These are phyloP conservation scores for Salvator merianae DNA, from an alignment of 2,113 vertebrate species.

Conservation along the genomic window DNA sequence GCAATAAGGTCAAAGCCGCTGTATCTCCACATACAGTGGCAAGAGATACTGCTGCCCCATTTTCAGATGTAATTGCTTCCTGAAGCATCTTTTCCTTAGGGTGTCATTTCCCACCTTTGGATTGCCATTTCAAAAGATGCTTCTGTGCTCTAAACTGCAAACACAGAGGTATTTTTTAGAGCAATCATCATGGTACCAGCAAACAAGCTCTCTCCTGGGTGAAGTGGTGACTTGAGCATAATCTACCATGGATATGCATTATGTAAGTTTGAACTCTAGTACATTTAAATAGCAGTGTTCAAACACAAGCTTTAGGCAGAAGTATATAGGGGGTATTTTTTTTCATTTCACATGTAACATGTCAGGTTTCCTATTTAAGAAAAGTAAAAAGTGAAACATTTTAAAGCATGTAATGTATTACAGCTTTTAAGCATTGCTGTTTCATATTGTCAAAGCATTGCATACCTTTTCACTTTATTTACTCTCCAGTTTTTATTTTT, in stretches of 20 bases:
- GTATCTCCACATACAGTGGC: no score
- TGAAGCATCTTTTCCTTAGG: no score
- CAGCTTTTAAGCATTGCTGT: background rate
- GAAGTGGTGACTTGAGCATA: no score
- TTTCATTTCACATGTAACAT: background rate
- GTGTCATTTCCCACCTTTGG: no score
- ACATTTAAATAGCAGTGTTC: background rate
- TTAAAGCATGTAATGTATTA: background rate
- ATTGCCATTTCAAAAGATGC: no score
- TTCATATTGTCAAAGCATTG: background rate
- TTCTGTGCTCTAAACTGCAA: no score
- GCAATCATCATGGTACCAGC: no score
- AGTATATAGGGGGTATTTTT: background rate
- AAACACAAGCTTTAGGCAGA: background rate
- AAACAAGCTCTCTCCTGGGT: no score
- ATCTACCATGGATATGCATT: background rate
- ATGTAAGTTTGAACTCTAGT: background rate
- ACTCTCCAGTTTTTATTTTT: background rate
- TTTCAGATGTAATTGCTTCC: no score
- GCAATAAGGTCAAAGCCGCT: no score
- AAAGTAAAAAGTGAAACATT: background rate
- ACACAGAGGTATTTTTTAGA: no score
- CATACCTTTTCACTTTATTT: constrained; percentile 32
- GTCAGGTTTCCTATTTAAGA: background rate
- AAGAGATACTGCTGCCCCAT: no score